phyloP scores from a whole-genome alignment of 1,140 invertebrate genomes.

The Fopius arisanus region DNA sequence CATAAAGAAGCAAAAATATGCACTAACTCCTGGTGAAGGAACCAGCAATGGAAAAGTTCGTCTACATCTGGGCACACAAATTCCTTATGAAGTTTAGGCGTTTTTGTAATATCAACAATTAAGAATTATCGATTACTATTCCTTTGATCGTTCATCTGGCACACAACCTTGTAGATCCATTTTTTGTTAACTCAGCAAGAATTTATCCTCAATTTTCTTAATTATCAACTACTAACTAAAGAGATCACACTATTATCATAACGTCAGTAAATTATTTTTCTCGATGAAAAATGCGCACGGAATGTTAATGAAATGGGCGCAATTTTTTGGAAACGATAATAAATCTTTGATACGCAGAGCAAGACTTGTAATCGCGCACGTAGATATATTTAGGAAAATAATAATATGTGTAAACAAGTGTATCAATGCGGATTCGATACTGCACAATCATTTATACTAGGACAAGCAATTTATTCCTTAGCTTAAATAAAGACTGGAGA shows the following conservation, averaged over 20 bases:
- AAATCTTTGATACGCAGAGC: slow-evolving; percentile 30
- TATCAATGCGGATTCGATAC: not conserved
- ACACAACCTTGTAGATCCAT: not conserved
- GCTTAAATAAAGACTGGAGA: not conserved
- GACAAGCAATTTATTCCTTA: not conserved
- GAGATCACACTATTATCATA: not conserved
- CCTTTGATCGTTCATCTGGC: not conserved
- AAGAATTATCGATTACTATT: not conserved
- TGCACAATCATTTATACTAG: not conserved
- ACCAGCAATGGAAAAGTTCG: slow-evolving; percentile 38
- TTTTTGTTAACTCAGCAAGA: not conserved
- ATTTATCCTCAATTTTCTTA: not conserved
- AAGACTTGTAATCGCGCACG: slow-evolving; percentile 15
- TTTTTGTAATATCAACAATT: not conserved
- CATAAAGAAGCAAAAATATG: slow-evolving; percentile 41
- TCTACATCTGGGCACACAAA: slow-evolving; percentile 32
- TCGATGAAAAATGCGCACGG: not conserved
- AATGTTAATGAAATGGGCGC: not conserved
- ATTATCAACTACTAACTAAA: not conserved
- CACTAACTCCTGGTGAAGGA: slow-evolving; percentile 29
- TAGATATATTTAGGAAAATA: not conserved
- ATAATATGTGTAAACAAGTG: slow-evolving; percentile 9
- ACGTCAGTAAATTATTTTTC: not conserved
- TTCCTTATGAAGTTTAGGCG: slow-evolving; percentile 50
- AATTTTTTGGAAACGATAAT: slow-evolving; percentile 15